A percentile compares a stretch with the other conserved stretches of the same genome.
phyloP scores from a whole-genome alignment of 2,113 vertebrate species.

The Mixornis gularis region DNA sequence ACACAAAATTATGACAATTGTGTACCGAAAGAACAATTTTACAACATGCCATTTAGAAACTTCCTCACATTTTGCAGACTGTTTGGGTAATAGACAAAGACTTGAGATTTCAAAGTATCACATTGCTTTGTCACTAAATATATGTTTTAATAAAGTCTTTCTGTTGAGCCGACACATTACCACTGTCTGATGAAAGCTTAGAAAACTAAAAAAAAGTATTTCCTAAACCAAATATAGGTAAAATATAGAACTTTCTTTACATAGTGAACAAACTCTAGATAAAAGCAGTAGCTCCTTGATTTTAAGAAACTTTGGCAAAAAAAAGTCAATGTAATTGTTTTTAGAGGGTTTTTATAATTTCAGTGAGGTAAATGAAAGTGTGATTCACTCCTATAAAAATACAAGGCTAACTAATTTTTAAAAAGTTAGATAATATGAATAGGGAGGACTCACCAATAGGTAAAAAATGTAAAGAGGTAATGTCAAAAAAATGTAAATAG shows the following conservation, averaged over 20 bases:
- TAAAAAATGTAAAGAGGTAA: neutral
- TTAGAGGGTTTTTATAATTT: neutral
- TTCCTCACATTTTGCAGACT: neutral
- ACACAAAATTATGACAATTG: neutral
- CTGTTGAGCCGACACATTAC: neutral
- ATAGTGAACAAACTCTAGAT: neutral
- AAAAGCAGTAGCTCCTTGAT: neutral
- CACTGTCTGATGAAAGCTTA: neutral
- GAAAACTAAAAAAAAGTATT: neutral
- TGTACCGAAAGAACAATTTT: neutral
- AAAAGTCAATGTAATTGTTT: neutral
- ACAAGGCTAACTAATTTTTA: neutral
- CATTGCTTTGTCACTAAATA: neutral
- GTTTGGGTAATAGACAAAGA: neutral
- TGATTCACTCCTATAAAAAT: neutral
- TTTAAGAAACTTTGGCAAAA: neutral
- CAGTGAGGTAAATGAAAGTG: neutral
- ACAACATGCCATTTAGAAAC: neutral
- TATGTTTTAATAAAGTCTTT: neutral
- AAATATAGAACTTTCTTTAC: neutral
- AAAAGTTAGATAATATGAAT: neutral
- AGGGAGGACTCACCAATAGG: neutral
- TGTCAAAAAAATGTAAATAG: no score
- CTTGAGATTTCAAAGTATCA: neutral
- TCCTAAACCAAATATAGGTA: neutral